phyloP scores from a whole-genome alignment of 1,140 invertebrate genomes.

The Mamestra configurata region DNA sequence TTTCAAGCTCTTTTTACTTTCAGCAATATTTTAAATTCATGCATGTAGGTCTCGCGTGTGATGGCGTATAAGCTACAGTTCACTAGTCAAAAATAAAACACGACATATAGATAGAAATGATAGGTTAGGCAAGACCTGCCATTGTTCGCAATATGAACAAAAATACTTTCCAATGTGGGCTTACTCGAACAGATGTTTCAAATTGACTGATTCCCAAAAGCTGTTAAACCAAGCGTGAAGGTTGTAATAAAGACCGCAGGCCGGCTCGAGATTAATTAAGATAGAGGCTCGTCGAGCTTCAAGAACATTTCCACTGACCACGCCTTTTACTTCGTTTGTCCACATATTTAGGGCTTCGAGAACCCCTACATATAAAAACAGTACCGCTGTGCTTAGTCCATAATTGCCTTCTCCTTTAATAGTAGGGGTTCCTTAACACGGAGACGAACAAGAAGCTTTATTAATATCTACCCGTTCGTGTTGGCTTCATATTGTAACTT shows the following conservation, averaged over 20 bases:
- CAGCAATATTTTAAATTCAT: conserved; percentile 39
- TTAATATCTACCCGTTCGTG: conserved; percentile 21
- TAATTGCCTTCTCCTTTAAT: conserved; percentile 8
- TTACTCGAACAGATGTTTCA: conserved; percentile 59
- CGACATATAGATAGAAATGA: conserved; percentile 25
- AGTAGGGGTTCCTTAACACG: not conserved
- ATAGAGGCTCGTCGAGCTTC: conserved; percentile 62
- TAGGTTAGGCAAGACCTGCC: conserved; percentile 28
- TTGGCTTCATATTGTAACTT: conserved; percentile 4
- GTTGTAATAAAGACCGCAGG: conserved; percentile 70
- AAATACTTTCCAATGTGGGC: conserved; percentile 52
- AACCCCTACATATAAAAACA: conserved; percentile 31
- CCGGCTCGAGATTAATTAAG: conserved; percentile 68
- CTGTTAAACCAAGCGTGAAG: conserved; percentile 69
- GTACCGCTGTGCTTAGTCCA: not conserved
- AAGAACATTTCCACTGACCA: conserved; percentile 59
- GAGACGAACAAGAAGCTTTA: conserved; percentile 6
- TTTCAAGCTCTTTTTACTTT: conserved; percentile 28
- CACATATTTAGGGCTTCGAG: conserved; percentile 47
- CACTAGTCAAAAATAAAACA: conserved; percentile 40
- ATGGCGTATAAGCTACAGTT: conserved; percentile 19
- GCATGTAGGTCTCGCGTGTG: conserved; percentile 37
- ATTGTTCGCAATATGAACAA: conserved; percentile 53
- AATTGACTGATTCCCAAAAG: conserved; percentile 71
- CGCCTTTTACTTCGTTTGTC: conserved; percentile 58